These are phyloP conservation scores for Mirounga angustirostris DNA, from an alignment of 2,113 vertebrate species.

Conservation along the genomic window DNA sequence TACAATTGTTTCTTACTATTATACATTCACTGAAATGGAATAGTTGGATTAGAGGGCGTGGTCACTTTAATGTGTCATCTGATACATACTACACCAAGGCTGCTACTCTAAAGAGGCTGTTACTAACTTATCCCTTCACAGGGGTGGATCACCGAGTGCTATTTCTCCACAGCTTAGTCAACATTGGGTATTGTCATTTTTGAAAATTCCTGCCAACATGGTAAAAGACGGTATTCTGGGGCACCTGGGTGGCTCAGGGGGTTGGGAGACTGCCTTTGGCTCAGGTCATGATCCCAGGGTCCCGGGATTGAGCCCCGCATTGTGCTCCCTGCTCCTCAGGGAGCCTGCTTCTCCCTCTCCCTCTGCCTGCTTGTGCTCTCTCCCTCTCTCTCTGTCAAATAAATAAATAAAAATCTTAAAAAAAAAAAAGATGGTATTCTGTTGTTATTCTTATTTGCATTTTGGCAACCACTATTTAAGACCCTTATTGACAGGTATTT, in stretches of 20 bases:
- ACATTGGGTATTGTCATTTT: neutral
- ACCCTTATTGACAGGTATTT: neutral
- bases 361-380: no score
- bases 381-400: no score
- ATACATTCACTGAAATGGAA: conserved; percentile 41
- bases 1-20: neutral
- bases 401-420: no score
- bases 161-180: neutral
- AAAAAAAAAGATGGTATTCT: neutral
- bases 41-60: neutral
- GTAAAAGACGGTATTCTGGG: neutral
- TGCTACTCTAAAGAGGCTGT: neutral
- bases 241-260: no score
- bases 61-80: neutral
- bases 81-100: neutral
- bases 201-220: neutral
- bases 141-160: neutral
- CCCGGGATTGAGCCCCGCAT: no score
- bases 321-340: no score
- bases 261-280: no score
- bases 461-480: conserved; percentile 35
- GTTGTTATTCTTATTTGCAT: conserved; percentile 46
- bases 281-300: no score
- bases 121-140: neutral
- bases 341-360: no score